A percentile compares a stretch with the other conserved stretches of the same genome.
phyloP scores from a whole-genome alignment of 2,888 invertebrate genomes.

The Pterobdella sp. region DNA sequence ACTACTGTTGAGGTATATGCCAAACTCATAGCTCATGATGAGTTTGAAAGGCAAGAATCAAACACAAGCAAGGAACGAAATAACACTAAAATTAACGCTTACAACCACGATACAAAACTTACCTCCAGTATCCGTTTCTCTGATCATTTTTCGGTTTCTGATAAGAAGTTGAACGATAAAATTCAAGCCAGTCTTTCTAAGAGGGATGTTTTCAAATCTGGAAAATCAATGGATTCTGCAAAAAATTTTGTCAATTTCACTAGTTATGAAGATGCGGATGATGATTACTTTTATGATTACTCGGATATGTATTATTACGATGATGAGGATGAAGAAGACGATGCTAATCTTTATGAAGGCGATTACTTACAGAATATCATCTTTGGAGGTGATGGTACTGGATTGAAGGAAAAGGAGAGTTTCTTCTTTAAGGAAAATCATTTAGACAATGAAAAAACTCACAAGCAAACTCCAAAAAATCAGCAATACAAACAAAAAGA shows the following conservation, averaged over 20 bases:
- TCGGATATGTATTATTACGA: conserved; percentile 7
- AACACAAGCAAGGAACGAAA: no score
- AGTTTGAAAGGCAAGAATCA: conserved; percentile 21
- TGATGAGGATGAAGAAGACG: not conserved
- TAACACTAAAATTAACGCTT: not conserved
- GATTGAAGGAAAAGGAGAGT: not conserved
- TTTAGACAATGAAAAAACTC: not conserved
- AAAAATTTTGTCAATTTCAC: not conserved
- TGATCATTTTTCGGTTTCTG: not conserved
- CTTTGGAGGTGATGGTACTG: not conserved
- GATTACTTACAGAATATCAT: not conserved
- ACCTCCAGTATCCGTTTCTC: not conserved
- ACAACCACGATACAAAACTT: not conserved
- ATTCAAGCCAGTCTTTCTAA: not conserved
- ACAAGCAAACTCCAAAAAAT: not conserved
- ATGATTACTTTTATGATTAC: not conserved
- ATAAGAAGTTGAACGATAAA: not conserved
- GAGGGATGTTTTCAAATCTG: not conserved
- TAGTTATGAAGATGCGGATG: not conserved
- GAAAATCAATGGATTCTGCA: not conserved
- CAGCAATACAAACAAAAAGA: not conserved
- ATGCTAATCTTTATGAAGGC: not conserved
- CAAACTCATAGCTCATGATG: conserved; percentile 78
- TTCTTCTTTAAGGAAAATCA: not conserved
- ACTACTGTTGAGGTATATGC: conserved; percentile 58